Evolutionary conservation across 2,888 invertebrate species (phyloP).

Genomic region (Agriopis aurantiaria): DNA sequence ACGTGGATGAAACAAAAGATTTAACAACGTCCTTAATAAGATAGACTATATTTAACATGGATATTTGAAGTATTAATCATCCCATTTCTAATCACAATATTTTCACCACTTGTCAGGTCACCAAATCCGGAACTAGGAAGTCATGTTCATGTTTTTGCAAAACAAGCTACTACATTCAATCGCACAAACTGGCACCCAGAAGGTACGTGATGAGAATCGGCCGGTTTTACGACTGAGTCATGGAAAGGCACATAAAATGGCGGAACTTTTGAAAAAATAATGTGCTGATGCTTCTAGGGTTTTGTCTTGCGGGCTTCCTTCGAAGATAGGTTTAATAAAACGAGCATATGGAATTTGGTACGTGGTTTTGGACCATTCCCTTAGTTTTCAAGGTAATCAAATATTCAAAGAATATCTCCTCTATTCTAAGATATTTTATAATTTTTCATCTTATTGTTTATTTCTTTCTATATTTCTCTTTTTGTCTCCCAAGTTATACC

Average conservation of each 20-base stretch:
- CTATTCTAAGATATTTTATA: too few relatives aligned
- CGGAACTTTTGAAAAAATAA: constrained; percentile 36
- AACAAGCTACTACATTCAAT: constrained; percentile 52
- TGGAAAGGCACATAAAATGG: constrained; percentile 42
- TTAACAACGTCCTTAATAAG: too few relatives aligned
- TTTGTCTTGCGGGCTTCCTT: constrained; percentile 1
- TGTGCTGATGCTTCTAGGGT: constrained; percentile 18
- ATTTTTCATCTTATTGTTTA: too few relatives aligned
- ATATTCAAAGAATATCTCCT: too few relatives aligned
- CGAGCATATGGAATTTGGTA: not conserved
- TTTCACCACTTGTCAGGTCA: not conserved
- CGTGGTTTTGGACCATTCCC: not conserved
- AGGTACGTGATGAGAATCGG: constrained; percentile 57
- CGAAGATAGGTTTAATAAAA: not conserved
- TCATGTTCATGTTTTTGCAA: constrained; percentile 45
- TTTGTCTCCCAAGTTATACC: too few relatives aligned
- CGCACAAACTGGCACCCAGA: constrained; percentile 50
- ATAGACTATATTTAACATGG: too few relatives aligned
- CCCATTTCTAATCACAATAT: not conserved
- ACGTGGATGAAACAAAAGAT: too few relatives aligned
- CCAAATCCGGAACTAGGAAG: constrained; percentile 44
- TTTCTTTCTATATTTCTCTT: too few relatives aligned
- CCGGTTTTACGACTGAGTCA: constrained; percentile 54
- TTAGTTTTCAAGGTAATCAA: not conserved
- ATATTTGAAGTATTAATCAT: too few relatives aligned